Percentiles rank a stretch among this genome's conserved stretches.
Evolutionary conservation across 1,140 invertebrate species (phyloP).

Genomic region (Stratiolaelaps scimitus): DNA sequence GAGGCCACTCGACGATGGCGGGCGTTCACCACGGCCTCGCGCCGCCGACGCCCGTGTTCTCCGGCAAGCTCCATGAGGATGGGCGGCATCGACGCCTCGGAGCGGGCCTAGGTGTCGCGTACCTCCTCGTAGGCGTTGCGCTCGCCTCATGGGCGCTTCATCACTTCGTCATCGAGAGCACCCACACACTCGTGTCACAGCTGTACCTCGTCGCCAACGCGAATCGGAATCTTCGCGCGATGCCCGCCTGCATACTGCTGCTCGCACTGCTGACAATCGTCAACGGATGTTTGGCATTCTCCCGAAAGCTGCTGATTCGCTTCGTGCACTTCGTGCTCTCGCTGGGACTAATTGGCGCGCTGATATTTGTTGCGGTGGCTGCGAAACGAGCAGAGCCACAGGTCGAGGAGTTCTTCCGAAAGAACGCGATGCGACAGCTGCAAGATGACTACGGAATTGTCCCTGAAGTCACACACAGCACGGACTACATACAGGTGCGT

Average conservation of each 20-base stretch:
- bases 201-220: slow-evolving; percentile 6
- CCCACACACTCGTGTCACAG: background rate
- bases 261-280: slow-evolving; percentile 3
- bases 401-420: slow-evolving; percentile 1
- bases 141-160: background rate
- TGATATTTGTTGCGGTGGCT: background rate
- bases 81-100: background rate
- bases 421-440: slow-evolving; percentile 8
- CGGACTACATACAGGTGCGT: slow-evolving; percentile 17
- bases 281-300: slow-evolving; percentile 21
- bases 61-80: background rate
- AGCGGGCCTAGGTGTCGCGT: background rate
- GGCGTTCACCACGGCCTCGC: background rate
- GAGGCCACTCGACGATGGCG: no score
- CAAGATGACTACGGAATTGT: slow-evolving; percentile 9
- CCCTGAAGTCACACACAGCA: slow-evolving; percentile 3
- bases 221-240: background rate
- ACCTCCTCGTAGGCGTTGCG: background rate
- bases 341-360: background rate
- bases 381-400: background rate
- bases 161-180: slow-evolving; percentile 5
- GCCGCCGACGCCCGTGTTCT: background rate
- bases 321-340: slow-evolving; percentile 18
- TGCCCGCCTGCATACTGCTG: background rate
- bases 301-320: background rate